These are phyloP conservation scores for Caenorhabditis panamensis DNA, from an alignment of 2,888 invertebrate genomes.

Conservation along the genomic window DNA sequence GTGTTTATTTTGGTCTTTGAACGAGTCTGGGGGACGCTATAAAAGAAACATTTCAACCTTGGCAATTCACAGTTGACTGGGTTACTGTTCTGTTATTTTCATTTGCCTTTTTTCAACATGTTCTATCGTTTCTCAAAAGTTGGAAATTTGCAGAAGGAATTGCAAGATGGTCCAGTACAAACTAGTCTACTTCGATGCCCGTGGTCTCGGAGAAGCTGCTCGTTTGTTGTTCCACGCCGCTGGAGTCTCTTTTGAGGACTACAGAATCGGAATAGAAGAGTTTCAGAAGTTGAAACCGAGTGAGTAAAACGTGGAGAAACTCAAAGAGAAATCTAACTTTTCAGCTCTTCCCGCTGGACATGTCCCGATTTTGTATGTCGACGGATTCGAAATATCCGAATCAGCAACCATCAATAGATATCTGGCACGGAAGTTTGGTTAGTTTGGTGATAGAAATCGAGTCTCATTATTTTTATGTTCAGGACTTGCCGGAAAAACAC, in stretches of 20 bases:
- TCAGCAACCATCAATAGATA: conserved; percentile 31
- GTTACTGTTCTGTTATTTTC: conserved; percentile 16
- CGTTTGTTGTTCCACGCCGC: conserved; percentile 17
- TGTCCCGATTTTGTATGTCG: conserved; percentile 16
- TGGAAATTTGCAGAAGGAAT: no score
- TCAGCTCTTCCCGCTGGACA: conserved; percentile 30
- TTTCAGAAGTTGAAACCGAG: conserved; percentile 15
- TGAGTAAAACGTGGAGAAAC: neutral
- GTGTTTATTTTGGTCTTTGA: neutral
- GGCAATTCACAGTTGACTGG: neutral
- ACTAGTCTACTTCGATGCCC: conserved; percentile 36
- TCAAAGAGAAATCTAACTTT: neutral
- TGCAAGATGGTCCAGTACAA: conserved; percentile 34
- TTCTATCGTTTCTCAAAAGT: no score
- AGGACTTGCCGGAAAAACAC: conserved; percentile 35
- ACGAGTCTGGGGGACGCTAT: neutral
- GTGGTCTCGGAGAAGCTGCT: conserved; percentile 32
- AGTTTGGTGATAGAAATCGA: no score
- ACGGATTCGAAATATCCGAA: conserved; percentile 26
- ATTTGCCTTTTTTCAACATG: neutral
- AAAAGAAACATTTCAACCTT: neutral
- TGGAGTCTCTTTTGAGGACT: conserved; percentile 23
- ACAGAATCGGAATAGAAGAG: conserved; percentile 15
- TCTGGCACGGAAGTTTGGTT: conserved; percentile 33
- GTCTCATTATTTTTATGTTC: neutral